phyloP scores from a whole-genome alignment of 2,888 invertebrate species.

The Chrysolina oricalcia region DNA sequence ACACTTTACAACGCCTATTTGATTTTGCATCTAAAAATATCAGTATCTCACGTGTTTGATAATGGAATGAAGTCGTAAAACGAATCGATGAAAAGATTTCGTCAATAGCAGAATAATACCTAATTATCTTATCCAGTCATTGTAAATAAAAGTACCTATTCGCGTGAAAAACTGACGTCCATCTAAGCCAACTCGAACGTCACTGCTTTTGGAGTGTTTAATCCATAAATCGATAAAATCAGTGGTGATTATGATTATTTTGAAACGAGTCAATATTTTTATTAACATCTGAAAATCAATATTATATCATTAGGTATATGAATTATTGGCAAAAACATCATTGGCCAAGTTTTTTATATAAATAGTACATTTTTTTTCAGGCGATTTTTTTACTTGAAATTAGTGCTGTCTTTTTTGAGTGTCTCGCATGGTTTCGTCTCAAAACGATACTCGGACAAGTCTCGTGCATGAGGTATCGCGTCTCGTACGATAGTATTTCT shows the following conservation, averaged over 20 bases:
- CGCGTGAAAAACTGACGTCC: not conserved
- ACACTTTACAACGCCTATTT: not conserved
- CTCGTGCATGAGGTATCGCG: no score
- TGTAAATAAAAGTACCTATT: not conserved
- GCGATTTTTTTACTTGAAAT: no score
- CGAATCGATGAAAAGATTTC: not conserved
- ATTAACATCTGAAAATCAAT: no score
- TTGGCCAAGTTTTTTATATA: no score
- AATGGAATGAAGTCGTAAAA: not conserved
- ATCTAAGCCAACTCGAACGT: not conserved
- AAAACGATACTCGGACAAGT: no score
- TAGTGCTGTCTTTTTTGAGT: no score
- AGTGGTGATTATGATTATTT: not conserved
- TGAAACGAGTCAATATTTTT: no score
- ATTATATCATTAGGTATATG: no score
- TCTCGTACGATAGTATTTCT: no score
- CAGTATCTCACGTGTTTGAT: not conserved
- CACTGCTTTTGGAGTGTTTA: not conserved
- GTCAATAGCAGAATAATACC: not conserved
- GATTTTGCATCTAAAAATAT: constrained; percentile 9
- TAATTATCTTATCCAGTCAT: constrained; percentile 4
- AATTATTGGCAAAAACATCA: no score
- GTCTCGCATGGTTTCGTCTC: no score
- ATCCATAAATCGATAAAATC: not conserved
- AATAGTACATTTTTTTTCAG: no score